These are phyloP conservation scores for Ptychochromis oligacanthus DNA, from an alignment of 2,113 vertebrate genomes.

Conservation along the genomic window DNA sequence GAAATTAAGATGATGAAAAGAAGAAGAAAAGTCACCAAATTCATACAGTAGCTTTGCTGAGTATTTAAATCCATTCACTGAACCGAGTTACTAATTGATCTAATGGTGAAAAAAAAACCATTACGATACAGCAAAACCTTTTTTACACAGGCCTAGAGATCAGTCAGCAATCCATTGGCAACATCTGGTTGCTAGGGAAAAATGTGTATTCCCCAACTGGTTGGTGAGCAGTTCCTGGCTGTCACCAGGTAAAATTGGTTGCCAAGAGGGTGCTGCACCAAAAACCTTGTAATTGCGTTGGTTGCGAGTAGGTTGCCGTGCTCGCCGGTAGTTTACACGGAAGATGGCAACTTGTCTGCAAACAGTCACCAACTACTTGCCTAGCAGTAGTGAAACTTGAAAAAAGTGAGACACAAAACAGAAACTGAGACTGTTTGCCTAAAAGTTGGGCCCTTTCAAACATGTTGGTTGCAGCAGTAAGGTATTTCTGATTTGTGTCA, in stretches of 20 bases:
- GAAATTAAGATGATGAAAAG: background rate
- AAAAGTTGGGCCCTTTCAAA: background rate
- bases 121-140: no score
- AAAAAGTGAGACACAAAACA: background rate
- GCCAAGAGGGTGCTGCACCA: no score
- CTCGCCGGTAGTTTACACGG: no score
- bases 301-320: no score
- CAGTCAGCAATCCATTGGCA: background rate
- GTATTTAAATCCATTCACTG: background rate
- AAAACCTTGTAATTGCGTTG: no score
- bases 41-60: background rate
- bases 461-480: no score
- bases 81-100: background rate
- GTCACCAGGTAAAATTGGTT: no score
- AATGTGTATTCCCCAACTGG: accelerated
- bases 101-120: no score
- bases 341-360: no score
- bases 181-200: background rate
- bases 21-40: background rate
- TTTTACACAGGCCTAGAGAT: background rate
- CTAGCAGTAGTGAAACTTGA: background rate
- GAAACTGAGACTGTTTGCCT: background rate
- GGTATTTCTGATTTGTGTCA: accelerated
- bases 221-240: no score
- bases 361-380: no score